Conservation (phyloP, 2,113 vertebrate genomes). For the Dasypus novemcinctus region DNA sequence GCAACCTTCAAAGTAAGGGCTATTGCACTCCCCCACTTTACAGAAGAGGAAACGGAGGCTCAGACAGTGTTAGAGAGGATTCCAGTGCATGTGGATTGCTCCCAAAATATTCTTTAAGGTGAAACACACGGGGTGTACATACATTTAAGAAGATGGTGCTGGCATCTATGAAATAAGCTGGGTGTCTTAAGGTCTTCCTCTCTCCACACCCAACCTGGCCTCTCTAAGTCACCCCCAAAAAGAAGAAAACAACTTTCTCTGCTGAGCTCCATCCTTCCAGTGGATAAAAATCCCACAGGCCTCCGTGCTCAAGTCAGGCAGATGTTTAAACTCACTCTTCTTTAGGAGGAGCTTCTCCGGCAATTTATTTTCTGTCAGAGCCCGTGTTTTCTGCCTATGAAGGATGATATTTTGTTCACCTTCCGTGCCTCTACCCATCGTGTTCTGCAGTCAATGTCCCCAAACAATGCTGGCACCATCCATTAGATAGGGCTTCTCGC, state of each 20-base stretch:
- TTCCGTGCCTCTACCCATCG: not conserved
- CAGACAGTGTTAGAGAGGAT: not conserved
- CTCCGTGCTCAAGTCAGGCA: not conserved
- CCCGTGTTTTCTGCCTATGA: constrained; percentile 49
- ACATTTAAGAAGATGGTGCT: not conserved
- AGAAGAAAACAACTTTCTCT: not conserved
- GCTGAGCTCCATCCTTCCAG: not conserved
- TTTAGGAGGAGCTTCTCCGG: constrained; percentile 47
- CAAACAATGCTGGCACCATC: constrained; percentile 32
- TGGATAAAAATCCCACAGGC: constrained; percentile 31
- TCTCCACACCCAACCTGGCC: not conserved
- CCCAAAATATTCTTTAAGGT: not conserved
- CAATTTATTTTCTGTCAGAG: constrained; percentile 68
- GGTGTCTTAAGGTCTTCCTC: not conserved
- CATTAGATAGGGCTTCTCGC: constrained; percentile 19
- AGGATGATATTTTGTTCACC: constrained; percentile 68
- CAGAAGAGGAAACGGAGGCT: no score
- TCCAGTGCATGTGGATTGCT: not conserved
- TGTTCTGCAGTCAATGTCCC: constrained; percentile 40
- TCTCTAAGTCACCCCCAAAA: not conserved
- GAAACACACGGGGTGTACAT: not conserved
- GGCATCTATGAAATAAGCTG: not conserved
- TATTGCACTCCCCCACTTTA: fast-evolving
- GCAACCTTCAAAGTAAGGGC: fast-evolving
- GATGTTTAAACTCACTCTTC: constrained; percentile 19